phyloP scores from a whole-genome alignment of 2,797 vertebrate genomes.

The Galago senegalensis region DNA sequence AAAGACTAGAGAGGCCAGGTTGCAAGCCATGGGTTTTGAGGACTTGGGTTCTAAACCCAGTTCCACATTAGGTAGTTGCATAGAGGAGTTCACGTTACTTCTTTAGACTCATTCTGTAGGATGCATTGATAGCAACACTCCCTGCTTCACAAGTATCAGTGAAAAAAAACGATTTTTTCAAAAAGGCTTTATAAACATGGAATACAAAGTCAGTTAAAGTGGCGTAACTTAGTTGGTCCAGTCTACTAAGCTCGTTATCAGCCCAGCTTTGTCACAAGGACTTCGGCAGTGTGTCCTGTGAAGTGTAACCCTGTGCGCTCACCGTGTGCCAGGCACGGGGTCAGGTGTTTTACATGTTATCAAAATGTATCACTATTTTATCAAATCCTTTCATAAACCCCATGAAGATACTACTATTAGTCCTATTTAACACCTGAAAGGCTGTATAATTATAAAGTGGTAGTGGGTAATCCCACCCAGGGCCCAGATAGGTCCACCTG shows the following conservation, averaged over 20 bases:
- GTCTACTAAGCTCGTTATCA: neutral
- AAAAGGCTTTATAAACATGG: neutral
- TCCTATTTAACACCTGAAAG: neutral
- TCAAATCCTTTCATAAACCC: neutral
- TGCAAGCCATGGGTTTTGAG: neutral
- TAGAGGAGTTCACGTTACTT: neutral
- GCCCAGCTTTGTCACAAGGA: neutral
- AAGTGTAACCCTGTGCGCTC: neutral
- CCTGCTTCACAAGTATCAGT: neutral
- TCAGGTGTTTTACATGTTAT: neutral
- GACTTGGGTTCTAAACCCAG: neutral
- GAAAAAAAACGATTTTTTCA: neutral
- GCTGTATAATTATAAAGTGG: neutral
- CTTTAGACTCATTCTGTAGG: neutral
- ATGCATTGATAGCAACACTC: neutral
- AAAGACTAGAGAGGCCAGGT: neutral
- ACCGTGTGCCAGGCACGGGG: neutral
- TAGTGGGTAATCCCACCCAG: neutral
- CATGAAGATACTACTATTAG: neutral
- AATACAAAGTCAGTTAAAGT: neutral
- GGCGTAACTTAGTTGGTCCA: neutral
- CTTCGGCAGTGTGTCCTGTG: neutral
- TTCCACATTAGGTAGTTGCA: neutral
- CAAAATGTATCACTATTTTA: neutral
- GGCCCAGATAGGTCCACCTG: fast-evolving